Base-by-base conservation (phyloP, 1,140 invertebrate genomes). In the Mylabris phalerata region DNA sequence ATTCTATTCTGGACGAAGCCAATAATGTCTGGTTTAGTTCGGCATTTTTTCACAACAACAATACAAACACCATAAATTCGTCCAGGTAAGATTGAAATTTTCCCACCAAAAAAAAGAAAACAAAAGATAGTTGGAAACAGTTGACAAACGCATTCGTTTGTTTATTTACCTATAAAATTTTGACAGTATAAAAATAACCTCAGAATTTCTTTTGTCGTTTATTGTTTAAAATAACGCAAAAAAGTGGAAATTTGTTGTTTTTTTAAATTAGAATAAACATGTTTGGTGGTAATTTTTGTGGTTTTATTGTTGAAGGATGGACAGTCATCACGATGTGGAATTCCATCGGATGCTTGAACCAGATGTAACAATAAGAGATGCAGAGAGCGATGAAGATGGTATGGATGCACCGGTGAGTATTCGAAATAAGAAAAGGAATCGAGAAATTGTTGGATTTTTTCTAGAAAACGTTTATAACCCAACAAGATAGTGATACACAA, bases 331-430 rank as follows among this genome's bases (percentile, higher is more conserved):
- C 54, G 60, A 59, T 27, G 62, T 58, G 11, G 65, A 67, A 55
- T 69, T 69, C 61, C 63, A 66, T 54, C 50, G 58, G 46, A 51
- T 62, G 45, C 48, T 70, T 46, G 68, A 70, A 55, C 68, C 68
- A 47, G 61, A 68, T 59, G 67, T 70, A 43, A 70, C 68, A 40
- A 70, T 70, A 43, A 64, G 66, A 47, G 61, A 62, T 54, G 60
- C 60, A 39, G 63, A 62, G 38, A 61, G 66, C 61, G 60, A 56
- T 27, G 58, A 55, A 9, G 64, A 65, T 54, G 63, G 62, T 45
- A 45, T 54, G 43, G 46, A 45, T 45, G 32, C 32, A 32, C 32
- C 4, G 7, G 32, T 32, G 4, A 7, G 32, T 32, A 32, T 3
- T 19, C 19, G 19, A 19, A 19, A 19, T 19, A 19, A 19, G 19